Evolutionary conservation across 2,113 vertebrate species (phyloP).

Genomic region (Thermophis baileyi): DNA sequence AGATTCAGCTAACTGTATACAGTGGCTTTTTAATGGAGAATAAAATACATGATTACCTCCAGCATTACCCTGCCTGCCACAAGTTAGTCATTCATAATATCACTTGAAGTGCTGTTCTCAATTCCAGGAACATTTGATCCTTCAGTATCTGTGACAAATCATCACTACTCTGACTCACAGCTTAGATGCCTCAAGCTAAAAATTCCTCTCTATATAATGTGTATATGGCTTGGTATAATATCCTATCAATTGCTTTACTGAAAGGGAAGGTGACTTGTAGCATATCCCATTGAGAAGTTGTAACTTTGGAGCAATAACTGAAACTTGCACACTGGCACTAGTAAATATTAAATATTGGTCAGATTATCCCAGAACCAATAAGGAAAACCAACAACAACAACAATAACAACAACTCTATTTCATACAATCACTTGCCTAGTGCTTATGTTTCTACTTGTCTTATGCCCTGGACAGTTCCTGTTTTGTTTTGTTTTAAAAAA

Average conservation of each 20-base stretch:
- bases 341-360: not conserved
- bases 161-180: not conserved
- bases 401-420: not conserved
- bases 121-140: not conserved
- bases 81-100: not conserved
- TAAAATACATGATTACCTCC: not conserved
- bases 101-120: not conserved
- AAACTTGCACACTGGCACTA: not conserved
- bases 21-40: not conserved
- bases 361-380: not conserved
- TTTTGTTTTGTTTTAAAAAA: not conserved
- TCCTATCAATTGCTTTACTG: conserved; percentile 35
- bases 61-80: not conserved
- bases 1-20: not conserved
- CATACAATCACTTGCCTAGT: not conserved
- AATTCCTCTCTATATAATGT: conserved; percentile 5
- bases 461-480: not conserved
- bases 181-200: not conserved
- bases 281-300: not conserved
- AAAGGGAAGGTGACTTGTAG: conserved; percentile 23
- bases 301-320: not conserved
- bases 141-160: not conserved
- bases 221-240: conserved; percentile 34
- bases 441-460: not conserved
- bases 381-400: not conserved